phyloP scores from a whole-genome alignment of 2,888 invertebrate species.

The Pseudolycoriella hygida region DNA sequence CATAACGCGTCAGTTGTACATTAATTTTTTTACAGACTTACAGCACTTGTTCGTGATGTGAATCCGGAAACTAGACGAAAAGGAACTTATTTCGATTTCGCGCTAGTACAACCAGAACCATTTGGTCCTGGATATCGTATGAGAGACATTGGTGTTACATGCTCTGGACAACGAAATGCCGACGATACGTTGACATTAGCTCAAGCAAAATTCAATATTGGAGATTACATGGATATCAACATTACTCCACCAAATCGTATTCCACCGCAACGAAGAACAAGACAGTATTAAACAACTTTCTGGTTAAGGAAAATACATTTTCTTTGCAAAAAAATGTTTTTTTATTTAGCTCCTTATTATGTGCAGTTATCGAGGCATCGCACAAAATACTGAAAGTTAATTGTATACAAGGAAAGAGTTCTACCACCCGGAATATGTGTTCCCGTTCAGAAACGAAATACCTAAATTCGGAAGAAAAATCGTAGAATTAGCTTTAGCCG shows the following conservation, averaged over 20 bases:
- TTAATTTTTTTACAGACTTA: no score
- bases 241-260: constrained; percentile 71
- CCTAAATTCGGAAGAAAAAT: no score
- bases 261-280: constrained; percentile 45
- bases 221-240: constrained; percentile 94
- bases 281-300: constrained; percentile 28
- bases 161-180: constrained; percentile 77
- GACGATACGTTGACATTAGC: constrained; percentile 88
- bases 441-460: no score
- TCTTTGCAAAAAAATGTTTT: no score
- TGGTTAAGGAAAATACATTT: no score
- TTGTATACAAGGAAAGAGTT: no score
- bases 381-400: no score
- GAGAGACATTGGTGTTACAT: constrained; percentile 88
- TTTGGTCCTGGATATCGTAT: constrained; percentile 67
- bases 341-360: no score
- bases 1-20: no score
- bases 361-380: no score
- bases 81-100: constrained; percentile 95
- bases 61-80: constrained; percentile 91
- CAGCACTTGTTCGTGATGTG: constrained; percentile 94
- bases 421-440: no score
- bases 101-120: constrained; percentile 67
- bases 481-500: no score
- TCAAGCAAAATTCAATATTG: constrained; percentile 77